Conservation (phyloP, 2,888 invertebrate genomes). For the Sturmia bella region DNA sequence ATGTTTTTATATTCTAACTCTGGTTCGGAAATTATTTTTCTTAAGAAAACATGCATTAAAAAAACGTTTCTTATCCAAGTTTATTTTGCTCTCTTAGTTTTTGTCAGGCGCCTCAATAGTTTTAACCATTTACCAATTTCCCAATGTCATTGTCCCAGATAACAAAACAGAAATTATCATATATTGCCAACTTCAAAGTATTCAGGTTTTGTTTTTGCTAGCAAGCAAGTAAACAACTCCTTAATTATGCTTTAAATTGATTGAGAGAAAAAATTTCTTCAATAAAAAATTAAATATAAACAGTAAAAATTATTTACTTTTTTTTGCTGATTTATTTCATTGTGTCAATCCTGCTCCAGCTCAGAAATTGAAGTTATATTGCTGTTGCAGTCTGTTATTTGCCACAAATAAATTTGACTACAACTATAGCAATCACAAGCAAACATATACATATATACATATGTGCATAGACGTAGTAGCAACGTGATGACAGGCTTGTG, state of each 20-base stretch:
- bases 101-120: too few species aligned
- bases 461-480: constrained; percentile 36
- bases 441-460: neutral
- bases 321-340: too few species aligned
- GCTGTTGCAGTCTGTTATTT: constrained; percentile 34
- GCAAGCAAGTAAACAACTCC: constrained; percentile 33
- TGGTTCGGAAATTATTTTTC: too few species aligned
- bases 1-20: too few species aligned
- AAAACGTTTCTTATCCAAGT: too few species aligned
- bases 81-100: too few species aligned
- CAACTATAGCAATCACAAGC: constrained; percentile 1
- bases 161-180: constrained; percentile 7
- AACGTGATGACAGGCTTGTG: constrained; percentile 66
- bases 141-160: constrained; percentile 34
- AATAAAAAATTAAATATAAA: constrained; percentile 6
- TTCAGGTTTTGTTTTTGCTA: neutral
- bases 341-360: constrained; percentile 22
- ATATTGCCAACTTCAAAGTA: constrained; percentile 32
- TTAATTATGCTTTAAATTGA: constrained; percentile 49
- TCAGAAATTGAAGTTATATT: constrained; percentile 6
- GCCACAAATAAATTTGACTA: neutral
- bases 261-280: neutral
- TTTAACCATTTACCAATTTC: neutral
- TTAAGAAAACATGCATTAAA: too few species aligned
- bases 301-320: neutral